Conservation (phyloP, 2,113 vertebrate species). For the Corythornis cristatus region DNA sequence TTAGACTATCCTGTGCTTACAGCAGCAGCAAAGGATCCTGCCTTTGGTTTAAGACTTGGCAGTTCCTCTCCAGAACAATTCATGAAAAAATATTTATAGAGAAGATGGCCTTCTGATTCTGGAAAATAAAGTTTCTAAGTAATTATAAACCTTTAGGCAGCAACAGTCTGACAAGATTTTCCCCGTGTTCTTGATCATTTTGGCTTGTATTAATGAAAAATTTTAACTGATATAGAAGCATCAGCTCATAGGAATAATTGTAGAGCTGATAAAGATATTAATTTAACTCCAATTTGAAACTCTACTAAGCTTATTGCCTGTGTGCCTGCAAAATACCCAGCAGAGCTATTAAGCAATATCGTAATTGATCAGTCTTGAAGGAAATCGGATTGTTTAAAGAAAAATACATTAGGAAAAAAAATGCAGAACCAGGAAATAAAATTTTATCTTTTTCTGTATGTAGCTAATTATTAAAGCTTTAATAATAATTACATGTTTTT, state of each 20-base stretch:
- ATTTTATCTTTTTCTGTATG: background rate
- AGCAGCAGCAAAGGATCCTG: background rate
- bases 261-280: background rate
- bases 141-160: background rate
- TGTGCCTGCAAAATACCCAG: background rate
- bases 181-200: background rate
- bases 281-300: conserved; percentile 25
- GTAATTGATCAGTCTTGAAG: background rate
- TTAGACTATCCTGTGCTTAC: background rate
- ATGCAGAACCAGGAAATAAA: background rate
- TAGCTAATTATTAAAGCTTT: background rate
- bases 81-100: background rate
- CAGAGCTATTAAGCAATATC: background rate
- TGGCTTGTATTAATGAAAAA: conserved; percentile 2
- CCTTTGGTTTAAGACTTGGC: background rate
- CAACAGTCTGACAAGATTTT: background rate
- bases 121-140: background rate
- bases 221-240: background rate
- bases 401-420: conserved; percentile 2
- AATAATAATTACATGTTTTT: background rate
- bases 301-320: background rate
- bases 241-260: background rate
- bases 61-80: background rate
- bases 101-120: background rate
- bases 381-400: conserved; percentile 3